Evolutionary conservation across 2,888 invertebrate species (phyloP).

Genomic region (Pandemis heparana): DNA sequence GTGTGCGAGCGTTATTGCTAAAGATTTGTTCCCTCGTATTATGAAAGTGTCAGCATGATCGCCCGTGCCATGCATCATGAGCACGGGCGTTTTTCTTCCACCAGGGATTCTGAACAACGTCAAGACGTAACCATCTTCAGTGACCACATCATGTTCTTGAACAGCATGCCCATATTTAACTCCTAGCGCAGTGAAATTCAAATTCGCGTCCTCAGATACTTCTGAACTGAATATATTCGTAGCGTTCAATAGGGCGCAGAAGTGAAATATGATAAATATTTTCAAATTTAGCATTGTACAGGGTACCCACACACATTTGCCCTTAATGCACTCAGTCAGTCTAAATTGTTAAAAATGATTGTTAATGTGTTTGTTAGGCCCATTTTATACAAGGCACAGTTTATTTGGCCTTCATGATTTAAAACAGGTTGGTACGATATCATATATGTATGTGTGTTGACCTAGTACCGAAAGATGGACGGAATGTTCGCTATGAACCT

Average conservation of each 20-base stretch:
- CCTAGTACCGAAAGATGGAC: not conserved
- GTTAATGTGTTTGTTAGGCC: not conserved
- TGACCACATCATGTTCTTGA: constrained; percentile 30
- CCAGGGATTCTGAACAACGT: constrained; percentile 36
- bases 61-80: constrained; percentile 60
- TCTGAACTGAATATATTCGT: not conserved
- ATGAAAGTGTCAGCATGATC: constrained; percentile 59
- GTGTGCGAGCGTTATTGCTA: constrained; percentile 66
- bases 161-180: constrained; percentile 32
- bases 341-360: not conserved
- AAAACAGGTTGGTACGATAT: not conserved
- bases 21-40: constrained; percentile 53
- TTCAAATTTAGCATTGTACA: not conserved
- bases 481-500: constrained; percentile 43
- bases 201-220: constrained; percentile 18
- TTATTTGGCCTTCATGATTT: not conserved
- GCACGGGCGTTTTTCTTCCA: constrained; percentile 47
- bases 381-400: not conserved
- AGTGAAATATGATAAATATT: not conserved
- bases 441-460: no score
- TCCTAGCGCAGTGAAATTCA: constrained; percentile 30
- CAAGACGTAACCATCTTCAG: constrained; percentile 35
- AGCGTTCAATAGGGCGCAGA: not conserved
- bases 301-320: not conserved
- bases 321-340: not conserved